phyloP scores from a whole-genome alignment of 1,140 invertebrate species.

The Drosophila parvula region DNA sequence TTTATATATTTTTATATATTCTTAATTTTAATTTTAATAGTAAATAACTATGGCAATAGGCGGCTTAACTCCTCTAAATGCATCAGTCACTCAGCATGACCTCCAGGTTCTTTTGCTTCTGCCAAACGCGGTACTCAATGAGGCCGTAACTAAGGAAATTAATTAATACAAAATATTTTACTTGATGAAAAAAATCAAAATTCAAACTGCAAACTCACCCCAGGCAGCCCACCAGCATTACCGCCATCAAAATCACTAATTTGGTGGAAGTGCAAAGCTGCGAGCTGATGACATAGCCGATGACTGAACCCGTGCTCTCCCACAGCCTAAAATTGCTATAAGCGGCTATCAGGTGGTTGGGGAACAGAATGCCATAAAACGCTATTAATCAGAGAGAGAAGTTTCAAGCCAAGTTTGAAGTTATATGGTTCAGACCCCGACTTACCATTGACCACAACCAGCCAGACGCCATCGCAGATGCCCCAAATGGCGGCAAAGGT shows the following conservation, averaged over 20 bases:
- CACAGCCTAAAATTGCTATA: conserved; percentile 97
- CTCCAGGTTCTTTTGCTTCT: conserved; percentile 76
- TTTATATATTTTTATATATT: too few relatives aligned
- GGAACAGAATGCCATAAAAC: conserved; percentile 94
- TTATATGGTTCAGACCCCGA: conserved; percentile 18
- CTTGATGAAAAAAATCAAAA: not conserved
- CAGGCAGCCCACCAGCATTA: conserved; percentile 90
- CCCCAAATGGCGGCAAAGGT: conserved; percentile 95
- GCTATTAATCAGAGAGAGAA: conserved; percentile 85
- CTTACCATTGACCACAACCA: conserved; percentile 97
- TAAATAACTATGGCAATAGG: conserved; percentile 31
- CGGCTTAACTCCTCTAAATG: not conserved
- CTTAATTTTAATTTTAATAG: not conserved
- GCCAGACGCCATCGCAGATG: conserved; percentile 95
- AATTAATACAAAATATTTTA: not conserved
- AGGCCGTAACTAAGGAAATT: conserved; percentile 62
- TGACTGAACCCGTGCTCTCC: conserved; percentile 95
- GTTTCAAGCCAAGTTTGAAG: not conserved
- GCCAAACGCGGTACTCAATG: conserved; percentile 76
- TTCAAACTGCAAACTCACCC: conserved; percentile 86
- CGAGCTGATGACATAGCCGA: conserved; percentile 92
- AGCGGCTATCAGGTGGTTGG: conserved; percentile 93
- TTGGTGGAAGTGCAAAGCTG: conserved; percentile 91
- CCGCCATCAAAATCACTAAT: conserved; percentile 89
- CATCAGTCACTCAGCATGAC: conserved; percentile 73